A percentile compares a stretch with the other conserved stretches of the same genome.
Evolutionary conservation across 2,113 vertebrate genomes (phyloP).

Genomic region (Amblyornis subalaris): DNA sequence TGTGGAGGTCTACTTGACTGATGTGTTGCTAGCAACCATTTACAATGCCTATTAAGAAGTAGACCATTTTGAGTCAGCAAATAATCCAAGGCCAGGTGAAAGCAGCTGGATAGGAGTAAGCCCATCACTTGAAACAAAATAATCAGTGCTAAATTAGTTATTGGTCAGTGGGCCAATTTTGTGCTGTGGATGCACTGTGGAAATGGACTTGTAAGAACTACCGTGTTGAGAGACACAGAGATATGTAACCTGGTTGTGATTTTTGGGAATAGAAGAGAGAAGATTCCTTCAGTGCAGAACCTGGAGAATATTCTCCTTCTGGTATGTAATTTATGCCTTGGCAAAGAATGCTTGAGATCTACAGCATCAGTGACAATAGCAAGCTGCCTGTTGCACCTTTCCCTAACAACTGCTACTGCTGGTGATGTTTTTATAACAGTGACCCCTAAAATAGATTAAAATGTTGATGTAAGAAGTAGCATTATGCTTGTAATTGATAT

Average conservation of each 20-base stretch:
- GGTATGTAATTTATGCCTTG: neutral
- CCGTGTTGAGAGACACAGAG: neutral
- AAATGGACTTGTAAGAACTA: neutral
- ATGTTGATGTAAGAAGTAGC: neutral
- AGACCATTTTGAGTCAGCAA: neutral
- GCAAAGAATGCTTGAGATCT: neutral
- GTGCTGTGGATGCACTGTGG: neutral
- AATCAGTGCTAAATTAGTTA: neutral
- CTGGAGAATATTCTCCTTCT: neutral
- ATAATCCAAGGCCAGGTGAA: neutral
- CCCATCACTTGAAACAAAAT: neutral
- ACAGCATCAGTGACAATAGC: neutral
- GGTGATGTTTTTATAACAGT: neutral
- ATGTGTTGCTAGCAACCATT: neutral
- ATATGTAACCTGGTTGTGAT: neutral
- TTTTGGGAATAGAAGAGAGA: neutral
- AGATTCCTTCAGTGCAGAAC: neutral
- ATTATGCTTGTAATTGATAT: neutral
- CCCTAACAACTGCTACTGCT: neutral
- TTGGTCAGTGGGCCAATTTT: neutral
- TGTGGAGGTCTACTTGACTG: neutral
- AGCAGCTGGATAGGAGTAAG: neutral
- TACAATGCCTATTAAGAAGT: neutral
- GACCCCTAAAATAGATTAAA: neutral
- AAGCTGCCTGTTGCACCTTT: neutral